phyloP scores from a whole-genome alignment of 2,113 vertebrate species.

The Nycticryphes semicollaris region DNA sequence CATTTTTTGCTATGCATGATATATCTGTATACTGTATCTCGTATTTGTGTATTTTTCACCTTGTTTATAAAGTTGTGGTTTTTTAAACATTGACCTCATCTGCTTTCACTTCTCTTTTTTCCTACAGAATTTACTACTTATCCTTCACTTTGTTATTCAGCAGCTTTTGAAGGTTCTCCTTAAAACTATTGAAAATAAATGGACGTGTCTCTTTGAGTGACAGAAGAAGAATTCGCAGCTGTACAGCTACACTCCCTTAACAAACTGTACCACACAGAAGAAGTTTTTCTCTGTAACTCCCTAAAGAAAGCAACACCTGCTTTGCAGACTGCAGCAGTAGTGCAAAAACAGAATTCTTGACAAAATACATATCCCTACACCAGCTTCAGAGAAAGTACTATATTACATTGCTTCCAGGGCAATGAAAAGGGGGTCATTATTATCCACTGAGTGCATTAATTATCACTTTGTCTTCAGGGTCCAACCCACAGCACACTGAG shows the following conservation, averaged over 20 bases:
- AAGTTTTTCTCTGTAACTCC: background rate
- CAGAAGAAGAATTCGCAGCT: background rate
- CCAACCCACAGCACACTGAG: background rate
- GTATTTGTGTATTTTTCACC: background rate
- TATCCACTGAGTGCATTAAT: background rate
- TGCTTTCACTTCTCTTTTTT: background rate
- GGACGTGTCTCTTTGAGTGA: background rate
- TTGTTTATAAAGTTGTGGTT: background rate
- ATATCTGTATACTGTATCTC: background rate
- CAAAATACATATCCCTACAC: background rate
- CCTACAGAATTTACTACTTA: background rate
- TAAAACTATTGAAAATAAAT: background rate
- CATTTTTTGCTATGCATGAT: background rate
- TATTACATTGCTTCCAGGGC: accelerated
- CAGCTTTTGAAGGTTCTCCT: background rate
- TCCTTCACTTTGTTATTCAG: background rate
- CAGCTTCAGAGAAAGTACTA: background rate
- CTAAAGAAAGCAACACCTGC: background rate
- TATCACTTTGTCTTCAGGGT: background rate
- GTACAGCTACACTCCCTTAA: background rate
- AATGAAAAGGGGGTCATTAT: background rate
- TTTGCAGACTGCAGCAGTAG: background rate
- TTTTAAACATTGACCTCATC: background rate
- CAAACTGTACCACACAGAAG: background rate
- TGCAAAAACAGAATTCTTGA: background rate